Evolutionary conservation across 2,888 invertebrate species (phyloP).

Genomic region (Aspidiotus destructor): DNA sequence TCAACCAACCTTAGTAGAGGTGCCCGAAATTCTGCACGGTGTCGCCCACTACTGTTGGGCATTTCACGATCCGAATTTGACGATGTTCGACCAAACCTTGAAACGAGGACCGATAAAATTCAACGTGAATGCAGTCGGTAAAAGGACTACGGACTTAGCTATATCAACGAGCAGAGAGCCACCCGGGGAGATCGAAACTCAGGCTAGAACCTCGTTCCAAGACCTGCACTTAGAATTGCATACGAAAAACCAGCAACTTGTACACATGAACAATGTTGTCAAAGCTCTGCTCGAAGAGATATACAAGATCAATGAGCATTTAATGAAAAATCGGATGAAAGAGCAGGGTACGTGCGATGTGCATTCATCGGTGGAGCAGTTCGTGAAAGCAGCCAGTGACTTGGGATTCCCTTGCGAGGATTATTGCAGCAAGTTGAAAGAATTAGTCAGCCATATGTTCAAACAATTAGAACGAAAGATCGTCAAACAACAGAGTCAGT

Average conservation of each 20-base stretch:
- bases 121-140: neutral
- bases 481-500: constrained; percentile 19
- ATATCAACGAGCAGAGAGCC: neutral
- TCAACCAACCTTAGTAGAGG: neutral
- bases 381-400: constrained; percentile 10
- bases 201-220: neutral
- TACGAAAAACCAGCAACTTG: constrained; percentile 20
- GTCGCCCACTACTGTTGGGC: constrained; percentile 19
- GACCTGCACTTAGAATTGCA: constrained; percentile 7
- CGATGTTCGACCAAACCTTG: neutral
- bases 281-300: constrained; percentile 26
- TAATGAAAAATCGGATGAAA: neutral
- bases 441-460: constrained; percentile 11
- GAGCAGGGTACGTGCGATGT: constrained; percentile 16
- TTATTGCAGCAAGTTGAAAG: constrained; percentile 20
- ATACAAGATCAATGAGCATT: constrained; percentile 14
- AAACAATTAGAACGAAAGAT: constrained; percentile 20
- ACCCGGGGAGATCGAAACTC: neutral
- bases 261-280: constrained; percentile 25
- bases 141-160: neutral
- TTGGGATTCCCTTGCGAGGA: constrained; percentile 26
- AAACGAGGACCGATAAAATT: neutral
- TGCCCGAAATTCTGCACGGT: neutral
- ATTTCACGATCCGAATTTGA: neutral
- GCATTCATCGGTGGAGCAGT: constrained; percentile 8